Base-by-base conservation (phyloP, 2,797 vertebrate genomes). In the Rallus crepitans region DNA sequence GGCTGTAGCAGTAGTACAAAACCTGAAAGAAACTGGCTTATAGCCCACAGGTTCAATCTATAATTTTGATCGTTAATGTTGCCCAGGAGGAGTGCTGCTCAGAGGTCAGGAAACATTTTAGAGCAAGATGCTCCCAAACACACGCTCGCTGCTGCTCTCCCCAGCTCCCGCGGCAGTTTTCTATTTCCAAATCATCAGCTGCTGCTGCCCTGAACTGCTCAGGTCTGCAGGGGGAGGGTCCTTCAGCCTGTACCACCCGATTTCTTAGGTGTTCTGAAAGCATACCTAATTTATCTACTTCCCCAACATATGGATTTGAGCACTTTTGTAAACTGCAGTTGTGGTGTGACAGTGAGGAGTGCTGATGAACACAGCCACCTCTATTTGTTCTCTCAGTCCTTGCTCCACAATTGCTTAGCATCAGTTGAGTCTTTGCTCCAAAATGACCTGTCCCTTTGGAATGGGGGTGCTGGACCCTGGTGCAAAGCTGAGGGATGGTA, bases 361-460 rank as follows among this genome's bases (percentile, higher is more conserved):
- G 17, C 25, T 66, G 82, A n/a, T 40, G 48, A 35, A 21, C 72
- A 11, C 11, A 53, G 6, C 35, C 31, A 11, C 0, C 0, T 23
- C 48, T 5, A 1, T 11, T 17, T 5, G 2, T 10, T 68, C 21
- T 30, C 50, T 27, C 4, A 1, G n/a, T 33, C 35, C 24, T 76
- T 16, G 31, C 9, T 1, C 0, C 15, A 30, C 45, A 45, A 9
- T 31, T 3, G 6, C 8, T 20, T 30, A 6, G 20, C 39, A 27
- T 19, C 42, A 5, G 5, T 0, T 0, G 23, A 23, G 24, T 40
- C 42, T 1, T 33, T 64, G 68, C 39, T 69, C 57, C 6, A 4
- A 28, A n/a, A 23, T 1, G 11, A 1, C 2, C 42, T 19, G 18
- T 47, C 30, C 0, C 7, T 35, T 0, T 47, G 78, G 61, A 33